Conservation (phyloP, 2,888 invertebrate genomes). For the Aleiodes alternator region DNA sequence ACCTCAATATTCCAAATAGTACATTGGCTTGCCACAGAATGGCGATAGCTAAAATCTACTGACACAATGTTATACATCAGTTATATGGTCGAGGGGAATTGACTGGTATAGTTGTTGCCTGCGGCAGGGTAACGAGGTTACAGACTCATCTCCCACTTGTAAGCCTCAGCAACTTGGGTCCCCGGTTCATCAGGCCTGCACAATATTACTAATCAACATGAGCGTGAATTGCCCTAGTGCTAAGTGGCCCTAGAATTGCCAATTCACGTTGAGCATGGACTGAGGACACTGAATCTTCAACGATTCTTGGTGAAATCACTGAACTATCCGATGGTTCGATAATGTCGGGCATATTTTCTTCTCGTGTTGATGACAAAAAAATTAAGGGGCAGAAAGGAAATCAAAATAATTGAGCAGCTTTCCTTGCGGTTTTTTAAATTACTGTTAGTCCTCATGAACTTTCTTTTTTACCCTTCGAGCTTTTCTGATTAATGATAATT, state of each 20-base stretch:
- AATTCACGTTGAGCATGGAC: constrained; percentile 65
- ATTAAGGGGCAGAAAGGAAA: too few relatives aligned
- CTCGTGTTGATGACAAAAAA: background rate
- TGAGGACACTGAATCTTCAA: constrained; percentile 15
- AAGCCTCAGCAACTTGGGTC: constrained; percentile 62
- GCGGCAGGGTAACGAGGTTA: constrained; percentile 72
- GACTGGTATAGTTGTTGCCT: constrained; percentile 55
- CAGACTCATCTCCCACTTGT: constrained; percentile 72
- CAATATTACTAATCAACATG: constrained; percentile 74
- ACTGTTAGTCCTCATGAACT: too few relatives aligned
- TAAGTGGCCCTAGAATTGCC: constrained; percentile 71
- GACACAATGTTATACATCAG: constrained; percentile 34
- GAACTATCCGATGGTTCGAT: background rate
- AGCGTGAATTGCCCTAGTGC: constrained; percentile 65
- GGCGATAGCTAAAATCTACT: background rate
- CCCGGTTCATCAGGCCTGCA: constrained; percentile 72
- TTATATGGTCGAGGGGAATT: constrained; percentile 28
- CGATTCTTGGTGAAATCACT: constrained; percentile 2
- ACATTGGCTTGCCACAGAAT: background rate
- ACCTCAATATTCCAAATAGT: background rate
- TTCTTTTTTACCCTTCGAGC: too few relatives aligned
- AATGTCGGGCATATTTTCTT: background rate
- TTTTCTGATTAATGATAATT: too few relatives aligned
- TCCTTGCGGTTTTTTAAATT: too few relatives aligned
- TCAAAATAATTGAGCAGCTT: too few relatives aligned